phyloP scores from a whole-genome alignment of 2,113 vertebrate species.

The Rhabdornis inornatus region DNA sequence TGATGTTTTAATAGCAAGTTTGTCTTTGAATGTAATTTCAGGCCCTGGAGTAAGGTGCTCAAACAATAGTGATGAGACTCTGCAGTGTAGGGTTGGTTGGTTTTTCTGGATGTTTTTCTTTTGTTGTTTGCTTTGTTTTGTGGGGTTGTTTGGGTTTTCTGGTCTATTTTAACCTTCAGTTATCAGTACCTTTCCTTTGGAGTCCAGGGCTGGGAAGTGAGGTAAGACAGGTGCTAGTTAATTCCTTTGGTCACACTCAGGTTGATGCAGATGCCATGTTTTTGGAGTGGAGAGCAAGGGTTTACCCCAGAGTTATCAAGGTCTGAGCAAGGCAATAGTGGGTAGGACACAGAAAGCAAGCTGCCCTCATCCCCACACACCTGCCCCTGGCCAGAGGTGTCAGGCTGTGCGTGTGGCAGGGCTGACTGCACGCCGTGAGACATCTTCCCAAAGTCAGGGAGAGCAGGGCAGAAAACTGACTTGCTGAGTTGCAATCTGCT shows the following conservation, averaged over 20 bases:
- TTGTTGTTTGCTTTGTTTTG: neutral
- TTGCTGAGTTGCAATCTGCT: constrained; percentile 57
- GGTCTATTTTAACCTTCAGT: neutral
- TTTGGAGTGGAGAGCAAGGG: neutral
- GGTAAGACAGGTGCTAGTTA: neutral
- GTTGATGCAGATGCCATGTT: neutral
- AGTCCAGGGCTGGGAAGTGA: neutral
- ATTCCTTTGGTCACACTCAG: neutral
- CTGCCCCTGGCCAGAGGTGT: neutral
- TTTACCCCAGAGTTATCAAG: neutral
- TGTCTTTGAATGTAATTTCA: neutral
- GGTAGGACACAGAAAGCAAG: neutral
- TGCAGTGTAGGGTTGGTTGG: neutral
- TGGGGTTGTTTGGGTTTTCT: no score
- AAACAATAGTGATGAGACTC: neutral
- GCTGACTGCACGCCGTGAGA: neutral
- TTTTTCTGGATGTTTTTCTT: neutral
- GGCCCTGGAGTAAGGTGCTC: neutral
- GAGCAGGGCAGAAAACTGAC: constrained; percentile 15
- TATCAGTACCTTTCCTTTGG: neutral
- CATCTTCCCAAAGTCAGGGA: constrained; percentile 51
- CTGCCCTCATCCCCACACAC: neutral
- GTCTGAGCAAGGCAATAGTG: neutral
- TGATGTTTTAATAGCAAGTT: neutral
- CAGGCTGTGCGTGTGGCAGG: neutral